Conservation (phyloP, 2,113 vertebrate genomes). For the Catharus minimus region DNA sequence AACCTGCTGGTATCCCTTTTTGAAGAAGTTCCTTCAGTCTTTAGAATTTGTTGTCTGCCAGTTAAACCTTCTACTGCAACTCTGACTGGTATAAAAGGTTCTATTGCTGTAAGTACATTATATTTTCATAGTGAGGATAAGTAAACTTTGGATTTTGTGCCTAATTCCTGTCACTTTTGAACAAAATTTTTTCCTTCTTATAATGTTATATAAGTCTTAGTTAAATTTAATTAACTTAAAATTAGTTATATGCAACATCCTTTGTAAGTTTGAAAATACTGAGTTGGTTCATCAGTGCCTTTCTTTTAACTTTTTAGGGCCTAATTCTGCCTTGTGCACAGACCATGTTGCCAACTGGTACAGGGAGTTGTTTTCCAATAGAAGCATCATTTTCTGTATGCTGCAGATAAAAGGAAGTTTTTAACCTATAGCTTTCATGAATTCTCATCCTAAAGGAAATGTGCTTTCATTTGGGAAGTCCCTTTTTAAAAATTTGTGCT, state of each 20-base stretch:
- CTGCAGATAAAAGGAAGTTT: not conserved
- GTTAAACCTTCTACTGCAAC: not conserved
- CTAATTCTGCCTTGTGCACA: not conserved
- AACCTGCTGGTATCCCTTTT: not conserved
- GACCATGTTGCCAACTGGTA: rapidly evolving
- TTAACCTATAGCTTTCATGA: not conserved
- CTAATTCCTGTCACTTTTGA: not conserved
- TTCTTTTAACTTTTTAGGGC: not conserved
- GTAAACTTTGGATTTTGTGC: not conserved
- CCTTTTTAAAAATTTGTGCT: not conserved
- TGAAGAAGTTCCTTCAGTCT: not conserved
- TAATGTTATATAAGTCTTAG: not conserved
- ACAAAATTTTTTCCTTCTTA: not conserved
- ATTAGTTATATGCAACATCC: not conserved
- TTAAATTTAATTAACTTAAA: not conserved
- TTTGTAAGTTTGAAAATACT: not conserved
- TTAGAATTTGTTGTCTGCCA: not conserved
- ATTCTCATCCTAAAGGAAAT: not conserved
- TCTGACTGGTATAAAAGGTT: not conserved
- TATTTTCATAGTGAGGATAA: not conserved
- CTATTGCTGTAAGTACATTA: rapidly evolving
- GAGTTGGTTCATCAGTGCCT: not conserved
- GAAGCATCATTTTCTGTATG: rapidly evolving
- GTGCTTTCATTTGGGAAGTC: not conserved
- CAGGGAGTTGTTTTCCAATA: not conserved